Evolutionary conservation across 1,140 invertebrate species (phyloP), one percentile per base, ranked within the genome.

Genomic region (Ips nitidus): DNA sequence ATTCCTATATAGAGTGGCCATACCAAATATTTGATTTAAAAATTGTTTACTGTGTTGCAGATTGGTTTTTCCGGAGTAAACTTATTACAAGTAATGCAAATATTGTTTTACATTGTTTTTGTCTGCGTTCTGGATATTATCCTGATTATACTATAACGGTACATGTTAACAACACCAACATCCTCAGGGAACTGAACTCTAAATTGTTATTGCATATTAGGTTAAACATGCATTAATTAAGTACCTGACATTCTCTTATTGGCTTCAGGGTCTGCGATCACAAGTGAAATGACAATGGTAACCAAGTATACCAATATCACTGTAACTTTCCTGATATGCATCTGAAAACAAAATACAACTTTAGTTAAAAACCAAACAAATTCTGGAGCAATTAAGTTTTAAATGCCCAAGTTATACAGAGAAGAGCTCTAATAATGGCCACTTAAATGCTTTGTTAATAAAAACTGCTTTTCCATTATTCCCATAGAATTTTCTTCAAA

Each of bases 201-300:
- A 22, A 22, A 22, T 22, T 22, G 22, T 22, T 22, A 22, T 22
- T 22, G 22, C 22, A 22, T 22, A 22, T 22, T 22, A 22, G 22
- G 22, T 22, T 22, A 22, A 22, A 22, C 22, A 22, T 22, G 22
- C 22, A 22, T 2, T 8, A 55, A 42, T 37, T 64, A 69, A 61
- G 65, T 69, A 75, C 74, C 64, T 63, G 69, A 67, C 47, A 69
- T 68, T 41, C 72, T 57, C 63, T 71, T 72, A 37, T 72, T 69
- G 57, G 72, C 59, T 39, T 70, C 60, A 41, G 39, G 58, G 42
- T 22, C 42, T 7, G 52, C 60, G 8, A 57, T 42, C 43, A 70
- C 68, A 41, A 63, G 7, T 6, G 60, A 47, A 37, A 70, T 22
- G 7, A 70, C 7, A 4, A 64, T 40, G 52, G 60, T 57, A 6